These are phyloP conservation scores for Epinephelus fuscoguttatus DNA, from an alignment of 2,113 vertebrate genomes.

Conservation along the genomic window DNA sequence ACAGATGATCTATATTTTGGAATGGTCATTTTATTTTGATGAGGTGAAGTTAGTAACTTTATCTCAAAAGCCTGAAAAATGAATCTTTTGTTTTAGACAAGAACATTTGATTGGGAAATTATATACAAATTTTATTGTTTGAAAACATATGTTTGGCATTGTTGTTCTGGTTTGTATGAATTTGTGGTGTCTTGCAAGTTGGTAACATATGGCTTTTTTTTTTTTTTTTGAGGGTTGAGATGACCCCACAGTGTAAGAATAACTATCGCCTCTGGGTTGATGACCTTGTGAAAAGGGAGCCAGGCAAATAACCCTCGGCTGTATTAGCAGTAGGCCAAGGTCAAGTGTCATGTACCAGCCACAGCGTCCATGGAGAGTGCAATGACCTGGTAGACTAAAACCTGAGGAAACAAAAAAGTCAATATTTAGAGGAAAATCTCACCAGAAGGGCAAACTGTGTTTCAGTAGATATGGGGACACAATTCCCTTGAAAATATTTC, in stretches of 20 bases:
- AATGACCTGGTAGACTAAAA: constrained; percentile 41
- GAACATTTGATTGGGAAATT: not conserved
- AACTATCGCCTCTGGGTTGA: constrained; percentile 18
- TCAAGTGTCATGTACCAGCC: constrained; percentile 49
- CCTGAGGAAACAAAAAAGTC: constrained; percentile 15
- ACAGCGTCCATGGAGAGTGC: constrained; percentile 47
- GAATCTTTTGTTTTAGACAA: not conserved
- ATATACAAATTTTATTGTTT: not conserved
- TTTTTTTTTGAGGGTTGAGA: not conserved
- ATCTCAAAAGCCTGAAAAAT: not conserved
- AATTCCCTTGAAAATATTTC: not conserved
- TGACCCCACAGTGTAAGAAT: not conserved
- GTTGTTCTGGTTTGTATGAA: not conserved
- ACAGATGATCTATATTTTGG: not conserved
- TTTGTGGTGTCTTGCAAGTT: too few species aligned
- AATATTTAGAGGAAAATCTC: constrained; percentile 3
- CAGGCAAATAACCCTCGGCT: constrained; percentile 23
- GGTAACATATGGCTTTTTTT: not conserved
- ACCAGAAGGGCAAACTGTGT: constrained; percentile 18
- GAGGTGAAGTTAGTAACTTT: not conserved
- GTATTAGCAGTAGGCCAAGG: constrained; percentile 59
- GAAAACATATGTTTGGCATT: not conserved
- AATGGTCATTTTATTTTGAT: not conserved
- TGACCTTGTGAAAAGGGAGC: constrained; percentile 35
- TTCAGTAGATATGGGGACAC: not conserved